These are phyloP conservation scores for Boulengeromyrus knoepffleri DNA, from an alignment of 2,113 vertebrate species.

Conservation along the genomic window DNA sequence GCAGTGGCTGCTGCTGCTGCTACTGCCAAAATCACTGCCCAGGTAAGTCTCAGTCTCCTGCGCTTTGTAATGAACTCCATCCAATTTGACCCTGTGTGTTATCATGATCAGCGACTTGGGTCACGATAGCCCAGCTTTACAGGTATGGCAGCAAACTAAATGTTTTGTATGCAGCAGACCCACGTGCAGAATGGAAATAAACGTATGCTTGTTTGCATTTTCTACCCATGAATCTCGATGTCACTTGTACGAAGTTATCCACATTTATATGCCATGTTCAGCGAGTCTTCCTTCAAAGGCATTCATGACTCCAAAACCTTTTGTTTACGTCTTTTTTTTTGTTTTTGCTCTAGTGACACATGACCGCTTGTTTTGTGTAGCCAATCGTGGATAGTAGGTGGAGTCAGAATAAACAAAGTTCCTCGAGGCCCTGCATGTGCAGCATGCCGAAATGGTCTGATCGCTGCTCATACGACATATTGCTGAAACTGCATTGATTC, in stretches of 20 bases:
- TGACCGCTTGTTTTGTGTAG: neutral
- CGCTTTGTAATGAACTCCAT: neutral
- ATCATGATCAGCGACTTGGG: neutral
- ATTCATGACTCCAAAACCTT: neutral
- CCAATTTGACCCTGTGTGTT: neutral
- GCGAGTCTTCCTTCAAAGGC: too few species aligned
- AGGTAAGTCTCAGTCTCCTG: conserved; percentile 52
- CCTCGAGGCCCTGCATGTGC: neutral
- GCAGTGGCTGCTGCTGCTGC: conserved; percentile 74
- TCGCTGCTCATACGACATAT: neutral
- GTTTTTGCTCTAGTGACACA: neutral
- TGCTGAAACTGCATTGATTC: neutral
- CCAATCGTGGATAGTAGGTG: neutral
- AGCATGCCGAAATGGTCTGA: neutral
- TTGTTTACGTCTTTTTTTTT: neutral
- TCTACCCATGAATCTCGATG: neutral
- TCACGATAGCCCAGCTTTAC: neutral
- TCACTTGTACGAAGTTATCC: neutral
- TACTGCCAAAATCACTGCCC: conserved; percentile 77
- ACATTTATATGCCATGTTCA: neutral
- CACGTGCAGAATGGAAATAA: neutral
- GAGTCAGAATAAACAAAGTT: neutral
- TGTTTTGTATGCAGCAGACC: neutral
- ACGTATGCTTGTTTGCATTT: neutral
- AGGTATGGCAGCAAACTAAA: neutral